A percentile compares a stretch with the other conserved stretches of the same genome.
phyloP scores from a whole-genome alignment of 2,113 vertebrate species.

The Neotragus moschatus region DNA sequence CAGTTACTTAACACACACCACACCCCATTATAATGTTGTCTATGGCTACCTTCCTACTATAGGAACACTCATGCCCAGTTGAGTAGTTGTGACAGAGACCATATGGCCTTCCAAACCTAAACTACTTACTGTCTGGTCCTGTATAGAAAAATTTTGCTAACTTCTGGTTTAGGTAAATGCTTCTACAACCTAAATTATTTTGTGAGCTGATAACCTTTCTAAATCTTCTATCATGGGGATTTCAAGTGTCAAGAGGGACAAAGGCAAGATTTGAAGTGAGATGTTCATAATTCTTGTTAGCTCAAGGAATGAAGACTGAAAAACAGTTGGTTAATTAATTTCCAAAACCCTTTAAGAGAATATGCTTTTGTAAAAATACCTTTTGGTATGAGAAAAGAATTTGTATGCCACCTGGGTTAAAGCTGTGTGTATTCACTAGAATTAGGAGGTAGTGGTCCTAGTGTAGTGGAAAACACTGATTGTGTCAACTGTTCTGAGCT shows the following conservation, averaged over 20 bases:
- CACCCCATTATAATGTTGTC: not conserved
- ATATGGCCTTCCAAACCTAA: not conserved
- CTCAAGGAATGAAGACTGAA: not conserved
- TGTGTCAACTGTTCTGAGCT: not conserved
- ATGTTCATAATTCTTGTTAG: not conserved
- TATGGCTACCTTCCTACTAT: not conserved
- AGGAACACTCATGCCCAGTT: not conserved
- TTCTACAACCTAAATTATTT: not conserved
- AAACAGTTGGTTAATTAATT: slow-evolving; percentile 19
- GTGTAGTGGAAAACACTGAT: not conserved
- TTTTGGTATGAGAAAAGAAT: not conserved
- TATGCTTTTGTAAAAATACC: slow-evolving; percentile 14
- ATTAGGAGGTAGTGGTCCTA: not conserved
- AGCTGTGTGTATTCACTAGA: not conserved
- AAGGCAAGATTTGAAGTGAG: not conserved
- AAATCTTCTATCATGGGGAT: not conserved
- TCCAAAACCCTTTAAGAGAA: not conserved
- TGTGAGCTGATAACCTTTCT: not conserved
- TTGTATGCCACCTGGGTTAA: not conserved
- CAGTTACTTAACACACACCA: not conserved
- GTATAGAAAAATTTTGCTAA: not conserved
- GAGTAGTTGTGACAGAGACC: not conserved
- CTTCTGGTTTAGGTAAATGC: not conserved
- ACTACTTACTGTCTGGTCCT: not conserved
- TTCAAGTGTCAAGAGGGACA: not conserved